Base-by-base conservation (phyloP, 2,888 invertebrate genomes). In the Zygothrica quintamaculata region DNA sequence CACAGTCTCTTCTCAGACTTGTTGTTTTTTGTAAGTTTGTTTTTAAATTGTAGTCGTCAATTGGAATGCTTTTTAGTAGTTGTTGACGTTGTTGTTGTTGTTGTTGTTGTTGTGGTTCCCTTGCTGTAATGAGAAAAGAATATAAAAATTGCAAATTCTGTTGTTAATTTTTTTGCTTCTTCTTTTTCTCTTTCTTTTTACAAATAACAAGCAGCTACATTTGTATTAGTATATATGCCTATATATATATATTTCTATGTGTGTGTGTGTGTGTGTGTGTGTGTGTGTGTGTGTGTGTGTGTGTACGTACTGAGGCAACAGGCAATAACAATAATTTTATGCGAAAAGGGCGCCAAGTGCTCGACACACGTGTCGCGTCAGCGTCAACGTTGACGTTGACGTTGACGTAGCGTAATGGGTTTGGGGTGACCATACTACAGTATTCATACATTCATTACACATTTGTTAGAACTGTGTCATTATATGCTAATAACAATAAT, bases 271-370 rank as follows among this genome's bases (percentile, higher is more conserved):
- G n/a, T n/a, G n/a, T n/a, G n/a, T n/a, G n/a, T n/a, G n/a, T n/a
- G n/a, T n/a, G n/a, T n/a, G n/a, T n/a, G n/a, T n/a, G n/a, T 4
- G 43, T 12, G 16, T 25, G 6, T 44, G 15, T 9, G 5, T 36
- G 25, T 29, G 44, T 47, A 31, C 5, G 12, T 43, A 6, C 42
- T 22, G 31, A 9, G 52, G 46, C 56, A 37, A 65, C 46, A 46
- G 29, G 36, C 31, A 55, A 44, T 47, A 62, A 55, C 36, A 59
- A 65, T 81, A 74, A 84, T 84, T 69, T 64, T 67, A 84, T 77
- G 75, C 70, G 73, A 73, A 80, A 86, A 86, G 81, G 84, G 82
- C 87, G 82, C 82, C 87, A 86, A 86, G 74, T 72, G 65, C 70
- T 56, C 65, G 56, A 48, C 73, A 84, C 87, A 86, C 84, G 87